These are phyloP conservation scores for Orthosia gracilis DNA, from an alignment of 2,888 invertebrate genomes.

Conservation along the genomic window DNA sequence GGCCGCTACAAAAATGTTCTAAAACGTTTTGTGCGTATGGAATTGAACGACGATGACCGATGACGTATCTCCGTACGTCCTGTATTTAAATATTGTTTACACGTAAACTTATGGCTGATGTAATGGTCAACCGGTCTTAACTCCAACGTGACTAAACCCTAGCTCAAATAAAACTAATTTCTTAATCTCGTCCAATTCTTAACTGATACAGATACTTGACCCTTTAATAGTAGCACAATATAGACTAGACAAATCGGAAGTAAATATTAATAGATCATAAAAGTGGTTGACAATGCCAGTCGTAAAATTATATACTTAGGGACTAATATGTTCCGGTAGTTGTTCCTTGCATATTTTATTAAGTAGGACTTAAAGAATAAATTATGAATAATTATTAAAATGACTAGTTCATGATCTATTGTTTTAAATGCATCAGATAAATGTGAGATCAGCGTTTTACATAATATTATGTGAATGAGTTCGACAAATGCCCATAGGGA, in stretches of 20 bases:
- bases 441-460: constrained; percentile 18
- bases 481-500: background rate
- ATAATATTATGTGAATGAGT: background rate
- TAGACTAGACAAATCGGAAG: constrained; percentile 48
- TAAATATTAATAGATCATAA: constrained; percentile 30
- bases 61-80: too few species aligned
- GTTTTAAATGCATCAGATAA: constrained; percentile 12
- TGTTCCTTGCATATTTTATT: constrained; percentile 12
- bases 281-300: constrained; percentile 32
- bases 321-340: constrained; percentile 23
- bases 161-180: background rate
- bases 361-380: background rate
- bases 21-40: too few species aligned
- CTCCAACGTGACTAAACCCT: background rate
- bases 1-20: too few species aligned
- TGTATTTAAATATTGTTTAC: too few species aligned
- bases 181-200: background rate
- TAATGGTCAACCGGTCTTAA: background rate
- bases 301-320: constrained; percentile 16
- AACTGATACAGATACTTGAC: constrained; percentile 14
- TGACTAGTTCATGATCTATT: background rate
- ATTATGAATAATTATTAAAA: constrained; percentile 1
- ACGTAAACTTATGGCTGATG: too few species aligned
- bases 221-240: background rate
- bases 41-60: too few species aligned